phyloP scores from a whole-genome alignment of 2,113 vertebrate genomes.

The Xyrauchen texanus region DNA sequence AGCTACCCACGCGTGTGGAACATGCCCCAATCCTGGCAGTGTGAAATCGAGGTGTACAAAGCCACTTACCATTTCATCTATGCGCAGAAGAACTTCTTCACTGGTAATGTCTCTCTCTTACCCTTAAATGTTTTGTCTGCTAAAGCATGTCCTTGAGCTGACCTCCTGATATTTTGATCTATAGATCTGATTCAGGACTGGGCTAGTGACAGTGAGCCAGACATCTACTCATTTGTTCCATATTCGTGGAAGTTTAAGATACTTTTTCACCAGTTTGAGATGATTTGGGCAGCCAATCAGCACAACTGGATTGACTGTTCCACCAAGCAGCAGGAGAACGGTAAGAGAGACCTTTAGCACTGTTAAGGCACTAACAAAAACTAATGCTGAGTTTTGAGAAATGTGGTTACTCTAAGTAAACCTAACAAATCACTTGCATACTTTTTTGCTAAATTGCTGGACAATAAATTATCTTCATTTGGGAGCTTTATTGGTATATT shows the following conservation, averaged over 20 bases:
- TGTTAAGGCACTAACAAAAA: neutral
- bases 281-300: slow-evolving; percentile 99
- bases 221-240: slow-evolving; percentile 97
- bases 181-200: slow-evolving; percentile 97
- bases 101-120: slow-evolving; percentile 75
- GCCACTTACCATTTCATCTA: slow-evolving; percentile 98
- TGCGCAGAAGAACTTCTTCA: slow-evolving; percentile 97
- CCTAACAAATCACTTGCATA: too few relatives aligned
- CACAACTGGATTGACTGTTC: slow-evolving; percentile 99
- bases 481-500: too few relatives aligned
- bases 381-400: neutral
- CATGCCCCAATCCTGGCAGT: slow-evolving; percentile 97
- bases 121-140: neutral
- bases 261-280: slow-evolving; percentile 98
- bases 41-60: slow-evolving; percentile 97
- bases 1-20: slow-evolving; percentile 94
- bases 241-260: slow-evolving; percentile 98
- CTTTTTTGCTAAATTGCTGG: too few relatives aligned
- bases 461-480: too few relatives aligned
- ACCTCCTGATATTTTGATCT: neutral
- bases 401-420: neutral
- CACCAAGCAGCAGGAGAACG: slow-evolving; percentile 98
- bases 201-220: slow-evolving; percentile 93
- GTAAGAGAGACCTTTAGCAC: slow-evolving; percentile 68
- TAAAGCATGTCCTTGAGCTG: neutral